These are phyloP conservation scores for Atethmia centrago DNA, from an alignment of 2,888 invertebrate genomes.

Conservation along the genomic window DNA sequence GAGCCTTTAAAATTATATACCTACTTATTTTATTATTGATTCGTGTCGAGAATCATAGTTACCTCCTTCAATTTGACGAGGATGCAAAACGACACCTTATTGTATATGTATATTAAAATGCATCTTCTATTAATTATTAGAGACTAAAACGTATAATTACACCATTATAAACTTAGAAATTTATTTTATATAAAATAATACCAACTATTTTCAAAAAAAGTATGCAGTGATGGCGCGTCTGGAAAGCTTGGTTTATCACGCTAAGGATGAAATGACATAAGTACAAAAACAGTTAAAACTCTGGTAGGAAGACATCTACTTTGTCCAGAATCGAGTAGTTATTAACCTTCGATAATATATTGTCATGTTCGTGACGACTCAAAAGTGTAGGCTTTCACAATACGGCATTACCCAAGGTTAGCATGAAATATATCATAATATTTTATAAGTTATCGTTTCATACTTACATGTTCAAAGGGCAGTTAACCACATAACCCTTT, in stretches of 20 bases:
- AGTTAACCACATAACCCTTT: neutral
- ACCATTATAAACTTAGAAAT: neutral
- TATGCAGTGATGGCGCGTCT: neutral
- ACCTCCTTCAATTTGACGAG: too few species aligned
- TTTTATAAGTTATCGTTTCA: conserved; percentile 14
- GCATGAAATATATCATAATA: conserved; percentile 7
- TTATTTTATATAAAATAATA: neutral
- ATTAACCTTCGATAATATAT: conserved; percentile 7
- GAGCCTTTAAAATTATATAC: too few species aligned
- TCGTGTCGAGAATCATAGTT: too few species aligned
- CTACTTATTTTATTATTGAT: too few species aligned
- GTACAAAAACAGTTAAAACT: conserved; percentile 14
- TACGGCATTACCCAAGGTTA: conserved; percentile 16
- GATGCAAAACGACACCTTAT: too few species aligned
- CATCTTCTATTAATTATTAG: neutral
- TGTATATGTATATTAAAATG: too few species aligned
- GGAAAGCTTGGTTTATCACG: conserved; percentile 1
- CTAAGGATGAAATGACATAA: conserved; percentile 9
- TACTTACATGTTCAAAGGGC: neutral
- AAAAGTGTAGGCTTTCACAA: conserved; percentile 14
- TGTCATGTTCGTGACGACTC: conserved; percentile 25
- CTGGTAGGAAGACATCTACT: neutral
- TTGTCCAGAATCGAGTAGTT: conserved; percentile 1
- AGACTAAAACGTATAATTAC: neutral
- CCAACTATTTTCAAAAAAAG: neutral